Base-by-base conservation (phyloP, 2,113 vertebrate genomes). In the Dasyurus viverrinus region DNA sequence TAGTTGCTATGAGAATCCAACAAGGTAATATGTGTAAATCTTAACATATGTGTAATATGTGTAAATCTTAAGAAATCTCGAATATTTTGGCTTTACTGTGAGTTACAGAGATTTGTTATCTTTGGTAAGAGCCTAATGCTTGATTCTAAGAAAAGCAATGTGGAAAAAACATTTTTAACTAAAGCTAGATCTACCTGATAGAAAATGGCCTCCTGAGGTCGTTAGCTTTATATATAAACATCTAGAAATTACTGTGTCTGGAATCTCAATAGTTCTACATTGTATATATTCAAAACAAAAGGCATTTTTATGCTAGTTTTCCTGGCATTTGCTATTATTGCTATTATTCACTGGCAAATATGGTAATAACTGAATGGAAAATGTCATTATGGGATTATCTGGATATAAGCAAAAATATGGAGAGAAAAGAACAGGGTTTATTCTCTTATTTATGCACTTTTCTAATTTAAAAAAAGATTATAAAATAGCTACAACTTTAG, bases 331-430 rank as follows among this genome's bases (percentile, higher is more conserved):
- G n/a, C n/a, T n/a, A n/a, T n/a, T n/a, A n/a, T n/a, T n/a, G n/a
- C n/a, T n/a, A n/a, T 1, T 57, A 30, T 94, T 0, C 53, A 12
- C 12, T 94, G 36, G 89, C 76, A 92, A 53, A 96, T 94, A 60
- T 25, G 89, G 50, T 76, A 94, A 9, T 53, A 7, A 84, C 24
- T 36, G 52, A 53, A 95, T 54, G 24, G 48, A 96, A 52, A 93
- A 50, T 2, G 53, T 96, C 0, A 0, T 48, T 94, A 47, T 93
- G 0, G 52, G 2, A 6, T 68, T 96, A 24, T 89, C 93, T 26
- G 92, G 47, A 95, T 54, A 84, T 36, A 96, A 54, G 19, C 96
- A 55, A 95, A 89, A 22, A 26, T 36, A 93, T 36, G 92, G 90
- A 92, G 95, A 60, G 6, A 89, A 95, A 91, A 46, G 54, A 90